phyloP scores from a whole-genome alignment of 2,113 vertebrate species.

The Pachyramphus minor region DNA sequence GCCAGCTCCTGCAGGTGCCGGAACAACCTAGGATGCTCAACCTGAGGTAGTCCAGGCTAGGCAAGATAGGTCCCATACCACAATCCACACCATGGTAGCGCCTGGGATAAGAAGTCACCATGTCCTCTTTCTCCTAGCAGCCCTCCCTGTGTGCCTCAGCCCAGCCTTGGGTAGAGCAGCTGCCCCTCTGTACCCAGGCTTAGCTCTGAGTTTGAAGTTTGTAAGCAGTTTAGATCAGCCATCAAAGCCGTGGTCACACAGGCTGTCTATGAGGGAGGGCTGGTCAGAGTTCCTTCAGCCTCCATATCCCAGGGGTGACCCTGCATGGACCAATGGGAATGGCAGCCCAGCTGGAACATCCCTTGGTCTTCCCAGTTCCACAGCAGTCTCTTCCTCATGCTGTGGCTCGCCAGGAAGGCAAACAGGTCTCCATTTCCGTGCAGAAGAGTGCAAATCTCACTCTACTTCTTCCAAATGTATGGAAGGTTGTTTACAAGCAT shows the following conservation, averaged over 20 bases:
- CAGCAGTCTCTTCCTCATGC: rapidly evolving
- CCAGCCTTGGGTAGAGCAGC: background rate
- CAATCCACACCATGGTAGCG: rapidly evolving
- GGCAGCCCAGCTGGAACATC: background rate
- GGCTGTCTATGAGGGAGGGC: rapidly evolving
- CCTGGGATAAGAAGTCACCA: background rate
- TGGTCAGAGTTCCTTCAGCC: background rate
- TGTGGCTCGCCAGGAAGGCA: rapidly evolving
- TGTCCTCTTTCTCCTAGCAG: background rate
- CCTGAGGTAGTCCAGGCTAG: background rate
- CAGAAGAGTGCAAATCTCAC: constrained; percentile 42
- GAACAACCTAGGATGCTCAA: background rate
- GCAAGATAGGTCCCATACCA: background rate
- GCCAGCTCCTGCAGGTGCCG: background rate
- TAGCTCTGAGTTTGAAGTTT: background rate
- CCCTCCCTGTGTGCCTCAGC: too few species aligned
- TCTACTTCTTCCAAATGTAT: constrained; percentile 34
- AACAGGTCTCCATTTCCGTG: background rate
- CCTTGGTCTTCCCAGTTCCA: background rate
- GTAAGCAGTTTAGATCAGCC: background rate
- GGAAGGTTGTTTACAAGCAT: constrained; percentile 73
- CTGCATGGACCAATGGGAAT: rapidly evolving
- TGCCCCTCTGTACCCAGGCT: background rate
- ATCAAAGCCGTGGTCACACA: rapidly evolving
- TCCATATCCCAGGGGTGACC: rapidly evolving